Evolutionary conservation across 2,888 invertebrate species (phyloP).

Genomic region (Drosophila silvestris): DNA sequence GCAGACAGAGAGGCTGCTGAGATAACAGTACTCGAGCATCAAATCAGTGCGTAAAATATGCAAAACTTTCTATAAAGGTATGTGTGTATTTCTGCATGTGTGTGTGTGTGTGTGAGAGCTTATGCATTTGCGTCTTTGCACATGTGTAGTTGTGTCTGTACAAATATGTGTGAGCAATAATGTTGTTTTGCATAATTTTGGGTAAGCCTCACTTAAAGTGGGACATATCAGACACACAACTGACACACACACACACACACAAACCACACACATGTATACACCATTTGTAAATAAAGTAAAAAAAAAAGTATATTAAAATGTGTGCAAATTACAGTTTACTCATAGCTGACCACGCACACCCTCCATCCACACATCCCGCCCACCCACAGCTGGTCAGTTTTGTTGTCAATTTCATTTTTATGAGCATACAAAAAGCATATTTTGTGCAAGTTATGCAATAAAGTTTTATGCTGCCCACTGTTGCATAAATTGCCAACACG

Average conservation of each 20-base stretch:
- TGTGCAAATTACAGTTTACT: conserved; percentile 65
- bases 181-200: conserved; percentile 77
- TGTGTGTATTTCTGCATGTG: neutral
- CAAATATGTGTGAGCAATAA: conserved; percentile 54
- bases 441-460: conserved; percentile 72
- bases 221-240: conserved; percentile 15
- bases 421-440: conserved; percentile 57
- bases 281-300: conserved; percentile 6
- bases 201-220: conserved; percentile 64
- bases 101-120: conserved; percentile 17
- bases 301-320: conserved; percentile 52
- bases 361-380: neutral
- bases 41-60: conserved; percentile 74
- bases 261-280: neutral
- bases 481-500: conserved; percentile 74
- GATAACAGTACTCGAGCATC: conserved; percentile 36
- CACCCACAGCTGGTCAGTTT: conserved; percentile 13
- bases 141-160: conserved; percentile 23
- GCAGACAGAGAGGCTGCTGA: conserved; percentile 19
- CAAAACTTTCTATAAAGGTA: conserved; percentile 57
- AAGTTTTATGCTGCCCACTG: conserved; percentile 72
- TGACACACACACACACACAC: neutral
- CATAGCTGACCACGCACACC: conserved; percentile 30
- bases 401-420: conserved; percentile 57
- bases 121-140: conserved; percentile 27